Evolutionary conservation across 92 coral and sea anemone species (phyloP), one percentile per base, ranked within the genome.

Genomic region (Actinernus sp.): DNA sequence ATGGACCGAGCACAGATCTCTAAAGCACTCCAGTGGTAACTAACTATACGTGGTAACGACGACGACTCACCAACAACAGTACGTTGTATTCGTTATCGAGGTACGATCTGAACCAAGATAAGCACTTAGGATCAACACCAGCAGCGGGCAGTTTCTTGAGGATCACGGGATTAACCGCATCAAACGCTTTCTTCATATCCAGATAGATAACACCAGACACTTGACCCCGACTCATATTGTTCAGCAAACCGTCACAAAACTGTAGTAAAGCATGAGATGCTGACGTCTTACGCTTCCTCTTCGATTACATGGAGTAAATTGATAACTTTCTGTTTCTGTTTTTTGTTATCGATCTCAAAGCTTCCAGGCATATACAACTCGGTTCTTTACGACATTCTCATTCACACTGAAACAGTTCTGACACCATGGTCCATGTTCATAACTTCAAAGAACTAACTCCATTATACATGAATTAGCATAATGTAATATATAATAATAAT

Each of bases 181-280:
- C n/a, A n/a, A n/a, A n/a, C n/a, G 20, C 52, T 46, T 48, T 49
- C 41, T 44, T 65, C 73, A 65, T 26, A 43, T 65, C 41, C 19
- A 65, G 60, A 44, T 24, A 58, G 18, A 58, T 29, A 27, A 65
- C 73, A 47, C 73, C 61, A 13, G 73, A 20, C 44, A 48, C 45
- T 12, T 65, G 47, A n/a, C 54, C 66, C 2, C 49, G 25, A 31
- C 49, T 60, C 58, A 49, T 65, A 25, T 49, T 65, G 63, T 31
- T 12, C 22, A 65, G 38, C 16, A 65, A 34, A 20, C 25, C 25
- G 34, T 68, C 76, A 49, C 46, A 28, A 26, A 68, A 68, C 38
- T 68, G 28, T n/a, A 68, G 41, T 49, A 54, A 48, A 12, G 65
- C 53, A n/a, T n/a, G n/a, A n/a, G n/a, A n/a, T n/a, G n/a, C n/a